Evolutionary conservation across 1,140 invertebrate species (phyloP), one percentile per base, ranked within the genome.

Genomic region (Archivesica marissinica): DNA sequence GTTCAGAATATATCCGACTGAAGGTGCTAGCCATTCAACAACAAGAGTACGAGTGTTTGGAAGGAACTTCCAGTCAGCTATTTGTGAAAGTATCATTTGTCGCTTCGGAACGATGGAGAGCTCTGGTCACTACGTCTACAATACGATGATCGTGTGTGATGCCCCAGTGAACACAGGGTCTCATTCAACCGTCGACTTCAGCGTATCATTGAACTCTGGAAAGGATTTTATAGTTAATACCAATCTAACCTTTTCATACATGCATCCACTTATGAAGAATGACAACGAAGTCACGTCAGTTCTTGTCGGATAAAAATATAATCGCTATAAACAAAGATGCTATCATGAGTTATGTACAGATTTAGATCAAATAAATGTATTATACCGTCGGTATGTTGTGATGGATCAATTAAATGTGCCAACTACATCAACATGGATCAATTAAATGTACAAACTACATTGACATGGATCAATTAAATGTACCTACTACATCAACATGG

Each of bases 31-130:
- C 41, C 2, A 15, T 30, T 38, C 44, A 13, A 44, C 30, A 25
- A 86, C 77, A 0, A 85, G 50, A 23, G 78, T 89, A 7, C 76
- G 78, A 17, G 80, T 89, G 0, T 88, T 86, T 78, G 89, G 89
- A 3, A 64, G 86, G 59, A 75, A 86, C 70, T 88, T 89, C 59
- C 61, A 86, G 33, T 38, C 13, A 13, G 52, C 85, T 2, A 86
- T 88, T 28, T 89, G 89, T 59, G 64, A 86, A 54, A 56, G 23
- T 13, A 76, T 88, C 23, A 35, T 68, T 4, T 88, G 89, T 41
- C 72, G 56, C 52, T 88, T 89, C 66, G 89, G 84, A 25, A 30
- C 50, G 20, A 33, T 1, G 33, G 44, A 61, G 17, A 70, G 54
- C 20, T 33, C 64, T 15, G 86, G 79, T 6, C 59, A n/a, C 2